These are phyloP conservation scores for Macrostomum cliftonense DNA, from an alignment of 2,888 invertebrate species.

Conservation along the genomic window DNA sequence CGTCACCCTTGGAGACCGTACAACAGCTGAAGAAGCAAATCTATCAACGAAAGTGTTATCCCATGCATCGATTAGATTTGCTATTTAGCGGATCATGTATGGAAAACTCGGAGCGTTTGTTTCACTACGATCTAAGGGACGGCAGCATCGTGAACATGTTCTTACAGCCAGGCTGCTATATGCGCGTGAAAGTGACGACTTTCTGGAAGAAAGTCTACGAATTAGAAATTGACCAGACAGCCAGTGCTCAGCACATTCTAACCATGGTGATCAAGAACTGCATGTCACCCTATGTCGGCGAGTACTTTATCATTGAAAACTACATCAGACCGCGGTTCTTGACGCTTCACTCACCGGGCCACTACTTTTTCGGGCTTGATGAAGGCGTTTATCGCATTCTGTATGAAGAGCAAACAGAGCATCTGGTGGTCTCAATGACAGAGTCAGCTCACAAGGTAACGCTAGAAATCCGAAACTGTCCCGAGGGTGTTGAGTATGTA, in stretches of 20 bases:
- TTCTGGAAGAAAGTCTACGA: background rate
- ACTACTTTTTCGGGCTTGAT: background rate
- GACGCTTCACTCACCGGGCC: background rate
- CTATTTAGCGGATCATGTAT: background rate
- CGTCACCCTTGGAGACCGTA: background rate
- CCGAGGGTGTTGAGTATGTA: background rate
- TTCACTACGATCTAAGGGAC: slow-evolving; percentile 1
- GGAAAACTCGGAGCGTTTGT: background rate
- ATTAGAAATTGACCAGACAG: background rate
- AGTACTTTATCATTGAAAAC: background rate
- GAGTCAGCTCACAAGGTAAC: background rate
- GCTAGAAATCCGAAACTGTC: background rate
- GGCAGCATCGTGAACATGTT: background rate
- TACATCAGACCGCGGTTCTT: background rate
- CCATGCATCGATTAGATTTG: background rate
- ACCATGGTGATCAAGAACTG: slow-evolving; percentile 1
- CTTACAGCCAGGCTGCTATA: background rate
- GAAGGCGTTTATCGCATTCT: background rate
- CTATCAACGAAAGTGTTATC: background rate
- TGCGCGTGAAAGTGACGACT: background rate
- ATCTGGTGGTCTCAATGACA: background rate
- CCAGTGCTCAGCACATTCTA: background rate
- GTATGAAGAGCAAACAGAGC: background rate
- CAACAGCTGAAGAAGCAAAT: background rate
- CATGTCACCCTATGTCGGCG: background rate